A percentile compares a stretch with the other conserved stretches of the same genome.
These are phyloP conservation scores for Meriones unguiculatus DNA, from an alignment of 2,113 vertebrate species.

Conservation along the genomic window DNA sequence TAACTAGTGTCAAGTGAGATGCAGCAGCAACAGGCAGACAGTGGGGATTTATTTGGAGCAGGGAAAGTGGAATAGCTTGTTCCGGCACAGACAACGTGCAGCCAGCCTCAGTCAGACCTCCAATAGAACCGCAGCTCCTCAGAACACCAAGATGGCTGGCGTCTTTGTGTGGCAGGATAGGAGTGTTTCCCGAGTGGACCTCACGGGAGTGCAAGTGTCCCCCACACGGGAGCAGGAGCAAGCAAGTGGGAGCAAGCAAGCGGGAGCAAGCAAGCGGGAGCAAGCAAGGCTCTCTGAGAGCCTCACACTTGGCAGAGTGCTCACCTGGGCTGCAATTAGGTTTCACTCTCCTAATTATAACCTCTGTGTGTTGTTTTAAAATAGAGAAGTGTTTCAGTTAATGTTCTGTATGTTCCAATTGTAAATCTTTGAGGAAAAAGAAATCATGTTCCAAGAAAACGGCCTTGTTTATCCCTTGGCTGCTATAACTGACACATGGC, in stretches of 20 bases:
- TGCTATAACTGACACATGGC: not conserved
- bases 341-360: not conserved
- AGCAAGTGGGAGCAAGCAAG: not conserved
- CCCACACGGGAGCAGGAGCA: not conserved
- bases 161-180: not conserved
- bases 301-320: not conserved
- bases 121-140: not conserved
- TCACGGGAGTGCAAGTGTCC: not conserved
- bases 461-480: slow-evolving; percentile 15
- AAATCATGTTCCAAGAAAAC: not conserved
- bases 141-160: not conserved
- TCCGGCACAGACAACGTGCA: not conserved
- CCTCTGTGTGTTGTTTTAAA: not conserved
- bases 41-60: slow-evolving; percentile 65
- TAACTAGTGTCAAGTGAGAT: slow-evolving; percentile 69
- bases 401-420: not conserved
- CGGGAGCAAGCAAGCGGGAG: not conserved
- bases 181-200: not conserved
- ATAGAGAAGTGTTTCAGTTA: not conserved
- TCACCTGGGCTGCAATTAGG: not conserved
- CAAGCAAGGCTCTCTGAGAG: not conserved
- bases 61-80: not conserved
- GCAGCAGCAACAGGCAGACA: slow-evolving; percentile 51
- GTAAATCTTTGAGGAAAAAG: slow-evolving; percentile 4
- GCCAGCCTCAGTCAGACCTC: not conserved